Conservation (phyloP, 2,888 invertebrate genomes). For the Eumacrocentrus americanus region DNA sequence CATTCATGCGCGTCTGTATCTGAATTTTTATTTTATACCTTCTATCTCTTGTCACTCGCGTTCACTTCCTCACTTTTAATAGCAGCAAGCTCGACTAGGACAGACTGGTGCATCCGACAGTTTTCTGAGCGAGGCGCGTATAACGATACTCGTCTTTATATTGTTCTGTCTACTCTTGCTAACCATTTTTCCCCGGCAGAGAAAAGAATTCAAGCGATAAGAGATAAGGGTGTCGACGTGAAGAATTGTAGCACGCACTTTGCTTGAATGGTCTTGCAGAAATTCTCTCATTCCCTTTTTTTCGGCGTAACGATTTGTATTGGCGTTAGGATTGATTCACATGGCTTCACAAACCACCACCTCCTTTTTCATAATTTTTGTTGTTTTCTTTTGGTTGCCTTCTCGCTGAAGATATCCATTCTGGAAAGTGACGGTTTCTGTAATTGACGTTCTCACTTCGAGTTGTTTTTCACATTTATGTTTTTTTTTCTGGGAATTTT, state of each 20-base stretch:
- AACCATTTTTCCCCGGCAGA: background rate
- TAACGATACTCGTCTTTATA: background rate
- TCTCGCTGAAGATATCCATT: too few relatives aligned
- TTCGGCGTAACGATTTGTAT: slow-evolving; percentile 11
- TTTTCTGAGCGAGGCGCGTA: background rate
- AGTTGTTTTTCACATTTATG: too few relatives aligned
- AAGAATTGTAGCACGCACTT: background rate
- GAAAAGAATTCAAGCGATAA: background rate
- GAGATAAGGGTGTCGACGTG: background rate
- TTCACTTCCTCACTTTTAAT: background rate
- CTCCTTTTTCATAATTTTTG: too few relatives aligned
- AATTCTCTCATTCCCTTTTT: slow-evolving; percentile 3
- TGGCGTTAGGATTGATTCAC: too few relatives aligned
- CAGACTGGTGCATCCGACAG: background rate
- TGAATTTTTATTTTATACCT: background rate
- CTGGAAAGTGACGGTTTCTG: too few relatives aligned
- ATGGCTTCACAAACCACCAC: too few relatives aligned
- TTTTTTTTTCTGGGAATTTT: too few relatives aligned
- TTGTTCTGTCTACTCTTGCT: background rate
- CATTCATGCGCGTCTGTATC: too few relatives aligned
- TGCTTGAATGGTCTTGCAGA: slow-evolving; percentile 11
- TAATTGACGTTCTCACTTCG: too few relatives aligned
- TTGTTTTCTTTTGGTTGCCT: too few relatives aligned
- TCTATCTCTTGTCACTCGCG: background rate
- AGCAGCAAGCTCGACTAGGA: background rate